Base-by-base conservation (phyloP, 2,888 invertebrate species). In the Tenthredo distinguenda region DNA sequence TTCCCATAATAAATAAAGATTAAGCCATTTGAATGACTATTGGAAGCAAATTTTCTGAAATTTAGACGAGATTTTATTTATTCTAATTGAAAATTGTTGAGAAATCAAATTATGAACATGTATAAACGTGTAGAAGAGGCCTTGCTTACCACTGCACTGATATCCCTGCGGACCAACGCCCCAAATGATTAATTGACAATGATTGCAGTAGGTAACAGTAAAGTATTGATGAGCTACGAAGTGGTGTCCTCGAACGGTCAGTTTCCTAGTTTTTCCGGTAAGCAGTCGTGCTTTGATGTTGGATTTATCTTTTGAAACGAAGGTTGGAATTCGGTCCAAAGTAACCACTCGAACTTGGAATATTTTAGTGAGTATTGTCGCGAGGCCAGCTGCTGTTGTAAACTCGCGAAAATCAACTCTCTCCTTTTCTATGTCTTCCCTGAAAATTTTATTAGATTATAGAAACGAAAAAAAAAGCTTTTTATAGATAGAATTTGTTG, bases 161-260 rank as follows among this genome's bases (percentile, higher is more conserved):
- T 98, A 99, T 85, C 99, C 99, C 94, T 99, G 99, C 88, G 99
- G 98, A 91, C 99, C 98, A 86, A 99, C 97, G 81, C 99, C 99
- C 96, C 98, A 98, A 90, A 99, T 97, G 88, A 98, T 97, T 92
- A 96, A 95, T 92, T 97, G 97, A 94, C 99, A 99, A 94, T 97
- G 97, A 94, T 98, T 98, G 94, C 99, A 99, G 94, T 97, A 96
- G 88, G 97, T 98, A 91, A 98, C 97, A 88, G 97, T 97, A 92
- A 96, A 97, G 94, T 99, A 97, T 94, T 98, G 98, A 92, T 97
- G 97, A 90, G 97, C 96, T 90, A 96, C 96, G 92, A 99, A 96
- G 94, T 98, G 97, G 94, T 99, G 99, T 47, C 98, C 99, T 91
- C 97, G 96, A 81, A 97, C 96, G 89, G 96, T 96, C 94, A 97